phyloP scores from a whole-genome alignment of 2,113 vertebrate genomes.

The Leucopsar rothschildi region DNA sequence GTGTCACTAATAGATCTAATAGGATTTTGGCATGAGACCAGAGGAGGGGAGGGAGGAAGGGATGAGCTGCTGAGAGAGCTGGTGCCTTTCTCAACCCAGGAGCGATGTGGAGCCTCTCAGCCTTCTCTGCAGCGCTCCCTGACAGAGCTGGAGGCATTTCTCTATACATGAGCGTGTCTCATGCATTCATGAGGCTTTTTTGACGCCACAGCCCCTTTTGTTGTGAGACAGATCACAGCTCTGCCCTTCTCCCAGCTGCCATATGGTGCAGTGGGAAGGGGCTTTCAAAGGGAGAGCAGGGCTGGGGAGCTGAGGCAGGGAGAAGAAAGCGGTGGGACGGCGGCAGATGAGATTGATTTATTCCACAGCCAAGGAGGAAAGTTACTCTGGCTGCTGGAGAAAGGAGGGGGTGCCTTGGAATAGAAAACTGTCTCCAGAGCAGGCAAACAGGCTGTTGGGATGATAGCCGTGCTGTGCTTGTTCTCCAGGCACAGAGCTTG shows the following conservation, averaged over 20 bases:
- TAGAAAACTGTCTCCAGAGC: conserved; percentile 1
- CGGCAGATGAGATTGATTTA: conserved; percentile 82
- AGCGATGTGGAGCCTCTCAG: conserved; percentile 34
- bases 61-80: conserved; percentile 38
- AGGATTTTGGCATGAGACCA: conserved; percentile 33
- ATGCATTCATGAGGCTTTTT: conserved; percentile 84
- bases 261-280: conserved; percentile 81
- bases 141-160: conserved; percentile 70
- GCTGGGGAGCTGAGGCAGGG: neutral
- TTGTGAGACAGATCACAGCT: conserved; percentile 69
- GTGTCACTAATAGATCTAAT: conserved; percentile 27
- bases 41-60: neutral
- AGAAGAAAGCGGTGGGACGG: conserved; percentile 60
- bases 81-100: conserved; percentile 34
- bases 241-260: conserved; percentile 84
- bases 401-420: neutral
- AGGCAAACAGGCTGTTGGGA: conserved; percentile 30
- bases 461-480: conserved; percentile 7
- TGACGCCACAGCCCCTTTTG: conserved; percentile 85
- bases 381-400: neutral
- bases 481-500: neutral
- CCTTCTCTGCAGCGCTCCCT: conserved; percentile 51
- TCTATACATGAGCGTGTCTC: conserved; percentile 75
- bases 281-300: conserved; percentile 59
- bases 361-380: conserved; percentile 47